phyloP scores from a whole-genome alignment of 2,888 invertebrate species.

The Acronicta leporina region DNA sequence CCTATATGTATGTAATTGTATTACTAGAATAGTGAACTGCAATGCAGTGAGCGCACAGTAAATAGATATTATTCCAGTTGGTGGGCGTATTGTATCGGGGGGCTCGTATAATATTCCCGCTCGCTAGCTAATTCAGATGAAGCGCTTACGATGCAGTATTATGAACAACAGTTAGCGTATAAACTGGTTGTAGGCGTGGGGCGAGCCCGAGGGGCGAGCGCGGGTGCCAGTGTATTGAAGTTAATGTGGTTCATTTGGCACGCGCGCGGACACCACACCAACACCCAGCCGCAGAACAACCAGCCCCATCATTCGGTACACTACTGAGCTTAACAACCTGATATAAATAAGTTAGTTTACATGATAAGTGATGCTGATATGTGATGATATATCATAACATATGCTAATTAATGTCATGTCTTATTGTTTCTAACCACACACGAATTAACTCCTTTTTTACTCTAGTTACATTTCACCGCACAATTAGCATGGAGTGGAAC shows the following conservation, averaged over 20 bases:
- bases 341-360: neutral
- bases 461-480: neutral
- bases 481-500: neutral
- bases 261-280: constrained; percentile 12
- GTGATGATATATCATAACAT: no score
- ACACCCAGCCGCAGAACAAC: constrained; percentile 17
- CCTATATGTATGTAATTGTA: no score
- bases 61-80: constrained; percentile 1
- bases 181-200: constrained; percentile 10
- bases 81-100: neutral
- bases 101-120: neutral
- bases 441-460: neutral
- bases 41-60: no score
- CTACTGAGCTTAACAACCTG: neutral
- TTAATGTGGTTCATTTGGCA: constrained; percentile 73
- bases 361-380: neutral
- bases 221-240: constrained; percentile 47
- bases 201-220: constrained; percentile 4
- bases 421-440: neutral
- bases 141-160: constrained; percentile 19
- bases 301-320: no score
- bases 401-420: no score
- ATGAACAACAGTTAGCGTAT: constrained; percentile 13
- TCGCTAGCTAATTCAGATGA: constrained; percentile 17
- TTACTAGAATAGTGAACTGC: no score